Base-by-base conservation (phyloP, 2,113 vertebrate species). In the Bos indicus region DNA sequence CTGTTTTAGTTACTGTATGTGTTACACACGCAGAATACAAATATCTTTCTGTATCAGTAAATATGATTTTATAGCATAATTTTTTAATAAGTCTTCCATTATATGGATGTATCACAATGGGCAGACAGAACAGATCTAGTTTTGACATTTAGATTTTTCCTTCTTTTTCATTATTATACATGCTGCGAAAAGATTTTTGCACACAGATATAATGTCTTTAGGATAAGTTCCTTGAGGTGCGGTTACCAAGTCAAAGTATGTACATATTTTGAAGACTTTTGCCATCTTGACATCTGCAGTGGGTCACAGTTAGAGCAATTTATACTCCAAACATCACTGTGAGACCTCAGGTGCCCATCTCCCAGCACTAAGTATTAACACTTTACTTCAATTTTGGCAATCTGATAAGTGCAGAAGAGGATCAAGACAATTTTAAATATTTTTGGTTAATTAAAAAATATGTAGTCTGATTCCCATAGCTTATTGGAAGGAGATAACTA, bases 371-470 rank as follows among this genome's bases (percentile, higher is more conserved):
- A 12, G 4, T 30, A 86, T 71, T 59, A 46, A 33, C 15, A 88
- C n/a, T 14, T 81, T 4, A 52, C 33, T 91, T 89, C 7, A 71
- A 15, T 36, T 21, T 40, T 86, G 54, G 7, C 8, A 57, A 52
- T 81, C 52, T 85, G 12, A 86, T 67, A 84, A 48, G 43, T 85
- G 11, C 25, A 74, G 64, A 90, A 14, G 14, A 2, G 2, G 1
- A 30, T 46, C 30, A 51, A 84, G 9, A 67, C 30, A 83, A 64
- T 64, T 87, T 15, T 5, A 87, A 43, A 82, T 82, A 51, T 87
- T 95, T 48, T 94, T 15, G 51, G 23, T 57, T 89, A 54, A 51
- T 90, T 90, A 23, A 90, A 82, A 94, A 25, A 43, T 51, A 64
- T 30, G 4, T 67, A 8, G 56, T 0, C 33, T 67, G 30, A 67